Conservation (phyloP, 2,113 vertebrate genomes). For the Eurystomus gularis region DNA sequence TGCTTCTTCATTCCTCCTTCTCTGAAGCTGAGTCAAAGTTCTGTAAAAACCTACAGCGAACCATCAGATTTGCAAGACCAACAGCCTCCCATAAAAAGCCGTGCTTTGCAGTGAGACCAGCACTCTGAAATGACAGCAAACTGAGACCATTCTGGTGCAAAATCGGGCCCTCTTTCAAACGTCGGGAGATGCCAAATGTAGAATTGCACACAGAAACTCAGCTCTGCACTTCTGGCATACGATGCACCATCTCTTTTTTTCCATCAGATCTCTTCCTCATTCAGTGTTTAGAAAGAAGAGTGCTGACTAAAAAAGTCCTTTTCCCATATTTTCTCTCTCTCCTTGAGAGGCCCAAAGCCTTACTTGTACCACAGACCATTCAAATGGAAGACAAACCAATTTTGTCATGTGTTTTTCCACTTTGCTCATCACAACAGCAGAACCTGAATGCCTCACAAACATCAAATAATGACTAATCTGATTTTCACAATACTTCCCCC, state of each 20-base stretch:
- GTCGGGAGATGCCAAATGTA: neutral
- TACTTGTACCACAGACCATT: neutral
- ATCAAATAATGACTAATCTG: slow-evolving; percentile 48
- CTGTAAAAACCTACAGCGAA: slow-evolving; percentile 14
- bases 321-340: neutral
- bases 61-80: slow-evolving; percentile 8
- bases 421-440: neutral
- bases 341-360: neutral
- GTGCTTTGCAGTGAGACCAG: neutral
- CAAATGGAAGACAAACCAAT: neutral
- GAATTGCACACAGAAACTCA: neutral
- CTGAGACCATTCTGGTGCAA: neutral
- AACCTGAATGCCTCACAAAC: neutral
- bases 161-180: neutral
- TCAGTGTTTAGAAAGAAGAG: neutral
- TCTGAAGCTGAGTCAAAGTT: slow-evolving; percentile 64
- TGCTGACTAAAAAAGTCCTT: neutral
- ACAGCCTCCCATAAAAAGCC: neutral
- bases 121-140: neutral
- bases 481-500: slow-evolving; percentile 43
- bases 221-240: neutral
- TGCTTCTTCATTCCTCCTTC: slow-evolving; percentile 65
- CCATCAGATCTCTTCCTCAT: neutral
- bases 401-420: slow-evolving; percentile 4
- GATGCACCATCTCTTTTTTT: neutral